phyloP scores from a whole-genome alignment of 2,888 invertebrate species.

The Thera obeliscata region DNA sequence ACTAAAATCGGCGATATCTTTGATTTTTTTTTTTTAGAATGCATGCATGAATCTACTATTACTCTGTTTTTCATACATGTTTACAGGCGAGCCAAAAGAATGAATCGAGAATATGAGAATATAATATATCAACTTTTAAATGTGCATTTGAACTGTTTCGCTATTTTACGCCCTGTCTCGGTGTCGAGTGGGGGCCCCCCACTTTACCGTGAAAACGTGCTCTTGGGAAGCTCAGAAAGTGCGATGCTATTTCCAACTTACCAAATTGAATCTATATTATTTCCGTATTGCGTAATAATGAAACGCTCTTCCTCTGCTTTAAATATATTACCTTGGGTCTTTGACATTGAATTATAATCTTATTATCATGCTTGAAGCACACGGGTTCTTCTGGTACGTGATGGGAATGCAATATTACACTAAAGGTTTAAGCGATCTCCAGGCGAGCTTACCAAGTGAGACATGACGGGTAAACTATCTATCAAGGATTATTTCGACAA shows the following conservation, averaged over 20 bases:
- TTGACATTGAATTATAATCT: slow-evolving; percentile 53
- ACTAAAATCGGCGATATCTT: no score
- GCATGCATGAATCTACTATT: no score
- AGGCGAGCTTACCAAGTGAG: slow-evolving; percentile 38
- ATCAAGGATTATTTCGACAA: slow-evolving; percentile 5
- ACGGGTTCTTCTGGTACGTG: slow-evolving; percentile 46
- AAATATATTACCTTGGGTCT: slow-evolving; percentile 50
- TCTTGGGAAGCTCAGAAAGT: not conserved
- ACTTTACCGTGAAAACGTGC: not conserved
- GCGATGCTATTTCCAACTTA: slow-evolving; percentile 12
- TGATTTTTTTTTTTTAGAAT: no score
- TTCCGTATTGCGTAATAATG: slow-evolving; percentile 39
- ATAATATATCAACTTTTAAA: no score
- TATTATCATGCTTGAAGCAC: slow-evolving; percentile 49
- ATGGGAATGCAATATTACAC: slow-evolving; percentile 44
- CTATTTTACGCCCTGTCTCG: not conserved
- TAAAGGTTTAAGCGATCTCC: slow-evolving; percentile 45
- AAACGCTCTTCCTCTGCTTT: slow-evolving; percentile 42
- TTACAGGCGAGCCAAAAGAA: no score
- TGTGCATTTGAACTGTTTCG: not conserved
- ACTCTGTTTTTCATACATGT: no score
- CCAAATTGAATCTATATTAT: slow-evolving; percentile 23
- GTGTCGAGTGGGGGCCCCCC: not conserved
- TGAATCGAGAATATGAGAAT: no score
- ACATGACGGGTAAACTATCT: slow-evolving; percentile 15